Evolutionary conservation across 2,113 vertebrate genomes (phyloP), one percentile per base, ranked within the genome.

Genomic region (Menidia beryllina): DNA sequence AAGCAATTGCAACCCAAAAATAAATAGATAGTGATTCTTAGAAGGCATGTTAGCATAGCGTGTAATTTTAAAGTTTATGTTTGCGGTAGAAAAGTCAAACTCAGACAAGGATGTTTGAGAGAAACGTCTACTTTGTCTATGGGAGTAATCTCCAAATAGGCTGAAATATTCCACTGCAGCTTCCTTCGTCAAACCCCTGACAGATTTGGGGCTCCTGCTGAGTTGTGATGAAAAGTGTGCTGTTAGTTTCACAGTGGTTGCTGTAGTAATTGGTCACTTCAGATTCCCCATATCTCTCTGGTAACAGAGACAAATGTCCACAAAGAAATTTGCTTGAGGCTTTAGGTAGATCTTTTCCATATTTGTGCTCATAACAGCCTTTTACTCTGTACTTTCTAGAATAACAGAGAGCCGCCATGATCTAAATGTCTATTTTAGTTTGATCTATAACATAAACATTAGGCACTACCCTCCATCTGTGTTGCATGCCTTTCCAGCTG

Each of bases 181-280:
- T 79, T 79, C 38, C 72, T 60, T 83, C 72, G 77, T 89, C 89
- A 83, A 70, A 73, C 76, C 49, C n/a, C 67, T 74, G 86, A 86
- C 88, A 89, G 79, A 91, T 86, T 81, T 65, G 69, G 86, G 90
- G 77, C 88, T 88, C 51, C 73, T 68, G 84, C 69, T 75, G 71
- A 1, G 67, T 43, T 54, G 68, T 78, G 72, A 81, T 72, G 52
- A 75, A 80, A 83, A 65, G 63, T 75, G 47, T 83, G 68, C 56
- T 19, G 52, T 58, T 73, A 45, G 17, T 57, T 69, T 84, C 69
- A 61, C 84, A 77, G 75, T 75, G 65, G 61, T 67, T 61, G 72
- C 84, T 64, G 52, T 69, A 72, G 77, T 78, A 86, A 85, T 87
- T 88, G 82, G 67, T 81, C 70, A 78, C 63, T 78, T 74, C 77